Evolutionary conservation across 1,140 invertebrate species (phyloP).

Genomic region (Ditylenchus dipsaci): DNA sequence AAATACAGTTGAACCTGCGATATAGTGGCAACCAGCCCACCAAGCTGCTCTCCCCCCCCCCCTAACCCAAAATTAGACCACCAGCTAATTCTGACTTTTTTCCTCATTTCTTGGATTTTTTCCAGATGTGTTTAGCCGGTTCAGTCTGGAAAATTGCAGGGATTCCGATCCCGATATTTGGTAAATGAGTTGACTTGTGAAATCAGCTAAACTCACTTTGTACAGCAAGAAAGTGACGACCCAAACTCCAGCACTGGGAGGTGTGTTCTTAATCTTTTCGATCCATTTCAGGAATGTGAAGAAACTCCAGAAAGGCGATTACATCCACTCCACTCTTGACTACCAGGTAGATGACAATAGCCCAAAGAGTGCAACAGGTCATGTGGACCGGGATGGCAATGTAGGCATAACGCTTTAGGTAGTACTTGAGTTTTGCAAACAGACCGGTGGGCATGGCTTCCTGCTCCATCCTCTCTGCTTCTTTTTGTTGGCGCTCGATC

Average conservation of each 20-base stretch:
- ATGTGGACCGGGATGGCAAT: conserved; percentile 50
- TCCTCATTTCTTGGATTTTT: too few species aligned
- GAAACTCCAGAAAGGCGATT: conserved; percentile 35
- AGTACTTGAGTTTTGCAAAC: conserved; percentile 53
- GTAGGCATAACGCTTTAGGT: conserved; percentile 55
- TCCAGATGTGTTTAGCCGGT: too few species aligned
- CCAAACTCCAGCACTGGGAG: conserved; percentile 34
- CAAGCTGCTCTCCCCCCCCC: too few species aligned
- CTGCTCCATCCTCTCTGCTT: conserved; percentile 27
- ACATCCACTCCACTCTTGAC: conserved; percentile 51
- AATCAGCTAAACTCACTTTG: conserved; percentile 44
- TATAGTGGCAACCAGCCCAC: too few species aligned
- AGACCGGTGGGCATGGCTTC: conserved; percentile 39
- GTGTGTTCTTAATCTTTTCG: conserved; percentile 47
- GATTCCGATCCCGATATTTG: too few species aligned
- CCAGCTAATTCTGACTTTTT: too few species aligned
- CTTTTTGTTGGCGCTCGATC: conserved; percentile 29
- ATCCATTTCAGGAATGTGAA: conserved; percentile 48
- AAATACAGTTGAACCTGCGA: too few species aligned
- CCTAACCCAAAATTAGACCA: too few species aligned
- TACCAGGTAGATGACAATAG: conserved; percentile 36
- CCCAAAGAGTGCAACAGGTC: conserved; percentile 42
- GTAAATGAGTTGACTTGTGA: not conserved
- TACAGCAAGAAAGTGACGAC: conserved; percentile 52
- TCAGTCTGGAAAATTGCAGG: too few species aligned